Conservation (phyloP, 2,888 invertebrate genomes). For the Nasonovia ribisnigri region DNA sequence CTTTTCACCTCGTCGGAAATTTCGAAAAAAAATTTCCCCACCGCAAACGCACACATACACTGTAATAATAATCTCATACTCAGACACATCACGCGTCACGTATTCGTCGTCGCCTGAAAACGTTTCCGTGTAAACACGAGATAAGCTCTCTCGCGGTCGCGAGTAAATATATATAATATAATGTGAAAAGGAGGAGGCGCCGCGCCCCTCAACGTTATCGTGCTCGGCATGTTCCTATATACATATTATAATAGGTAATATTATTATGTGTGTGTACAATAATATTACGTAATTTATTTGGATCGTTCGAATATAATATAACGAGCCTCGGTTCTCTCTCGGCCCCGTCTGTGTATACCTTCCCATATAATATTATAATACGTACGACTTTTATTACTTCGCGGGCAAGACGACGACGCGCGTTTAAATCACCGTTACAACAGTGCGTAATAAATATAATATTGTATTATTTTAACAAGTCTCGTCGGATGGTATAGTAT, state of each 20-base stretch:
- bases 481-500: not conserved
- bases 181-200: not conserved
- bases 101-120: slow-evolving; percentile 12
- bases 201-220: not conserved
- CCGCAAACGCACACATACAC: not conserved
- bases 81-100: slow-evolving; percentile 18
- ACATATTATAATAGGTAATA: not conserved
- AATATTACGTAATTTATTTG: slow-evolving; percentile 3
- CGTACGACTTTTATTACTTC: not conserved
- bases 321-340: not conserved
- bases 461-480: not conserved
- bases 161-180: slow-evolving; percentile 8
- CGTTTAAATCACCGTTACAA: slow-evolving; percentile 5
- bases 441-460: not conserved
- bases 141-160: slow-evolving; percentile 23
- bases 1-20: not conserved
- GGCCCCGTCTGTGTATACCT: not conserved
- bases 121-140: slow-evolving; percentile 49
- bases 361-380: not conserved
- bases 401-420: not conserved
- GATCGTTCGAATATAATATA: not conserved
- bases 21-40: slow-evolving; percentile 41
- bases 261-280: not conserved
- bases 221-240: not conserved
- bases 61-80: not conserved